A percentile compares a stretch with the other conserved stretches of the same genome.
These are phyloP conservation scores for Ctenopoma kingsleyae DNA, from an alignment of 2,797 vertebrate species.

Conservation along the genomic window DNA sequence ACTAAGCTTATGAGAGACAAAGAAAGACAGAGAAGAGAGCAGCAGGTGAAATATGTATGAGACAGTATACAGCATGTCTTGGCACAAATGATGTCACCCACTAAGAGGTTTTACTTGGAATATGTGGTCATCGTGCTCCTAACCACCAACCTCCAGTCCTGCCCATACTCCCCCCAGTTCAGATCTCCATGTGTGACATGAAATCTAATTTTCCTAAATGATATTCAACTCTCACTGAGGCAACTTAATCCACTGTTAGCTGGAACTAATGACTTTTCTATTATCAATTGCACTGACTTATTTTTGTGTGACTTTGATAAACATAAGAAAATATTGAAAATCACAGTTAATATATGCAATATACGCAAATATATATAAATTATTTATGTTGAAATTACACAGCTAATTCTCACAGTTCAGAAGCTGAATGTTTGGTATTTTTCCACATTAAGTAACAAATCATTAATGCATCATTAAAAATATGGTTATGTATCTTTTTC, in stretches of 20 bases:
- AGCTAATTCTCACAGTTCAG: background rate
- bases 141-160: slow-evolving; percentile 13
- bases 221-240: slow-evolving; percentile 23
- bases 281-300: background rate
- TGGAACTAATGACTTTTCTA: background rate
- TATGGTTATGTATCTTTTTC: background rate
- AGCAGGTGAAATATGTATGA: slow-evolving; percentile 50
- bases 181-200: slow-evolving; percentile 43
- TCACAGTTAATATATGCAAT: too few relatives aligned
- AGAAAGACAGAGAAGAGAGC: background rate
- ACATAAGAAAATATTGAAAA: background rate
- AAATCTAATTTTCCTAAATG: slow-evolving; percentile 39
- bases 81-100: slow-evolving; percentile 59
- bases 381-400: background rate
- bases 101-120: slow-evolving; percentile 37
- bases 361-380: background rate
- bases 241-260: slow-evolving; percentile 39
- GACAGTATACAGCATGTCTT: background rate
- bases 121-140: slow-evolving; percentile 32
- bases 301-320: background rate
- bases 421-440: background rate
- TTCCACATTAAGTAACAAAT: background rate
- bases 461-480: background rate
- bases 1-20: background rate
- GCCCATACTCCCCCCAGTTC: slow-evolving; percentile 1